Percentiles rank a stretch among this genome's conserved stretches.
Evolutionary conservation across 2,113 vertebrate genomes (phyloP).

Genomic region (Percina caprodes): DNA sequence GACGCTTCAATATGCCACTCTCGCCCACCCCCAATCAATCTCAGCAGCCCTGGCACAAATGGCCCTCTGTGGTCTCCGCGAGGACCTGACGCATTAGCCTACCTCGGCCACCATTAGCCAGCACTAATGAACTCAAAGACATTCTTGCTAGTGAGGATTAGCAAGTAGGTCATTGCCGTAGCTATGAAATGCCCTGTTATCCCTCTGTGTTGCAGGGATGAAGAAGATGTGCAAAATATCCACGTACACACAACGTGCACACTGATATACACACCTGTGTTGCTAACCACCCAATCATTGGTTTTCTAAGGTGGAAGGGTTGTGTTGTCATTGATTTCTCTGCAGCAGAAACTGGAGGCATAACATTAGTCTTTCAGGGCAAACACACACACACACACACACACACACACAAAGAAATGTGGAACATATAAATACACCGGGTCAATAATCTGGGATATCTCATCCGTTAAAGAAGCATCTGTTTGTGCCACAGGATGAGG

Average conservation of each 20-base stretch:
- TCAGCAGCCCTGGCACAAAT: slow-evolving; percentile 56
- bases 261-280: neutral
- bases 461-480: slow-evolving; percentile 59
- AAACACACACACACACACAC: neutral
- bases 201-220: neutral
- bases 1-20: slow-evolving; percentile 69
- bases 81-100: slow-evolving; percentile 55
- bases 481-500: slow-evolving; percentile 36
- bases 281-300: slow-evolving; percentile 49
- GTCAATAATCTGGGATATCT: slow-evolving; percentile 69
- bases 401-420: slow-evolving; percentile 41
- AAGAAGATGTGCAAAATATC: slow-evolving; percentile 3
- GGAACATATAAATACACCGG: slow-evolving; percentile 60
- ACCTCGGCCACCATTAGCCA: slow-evolving; percentile 48
- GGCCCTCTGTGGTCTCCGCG: slow-evolving; percentile 36
- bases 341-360: slow-evolving; percentile 74
- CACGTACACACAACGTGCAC: neutral
- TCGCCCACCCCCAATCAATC: slow-evolving; percentile 70
- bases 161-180: neutral
- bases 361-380: slow-evolving; percentile 70
- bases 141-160: slow-evolving; percentile 26
- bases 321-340: slow-evolving; percentile 76
- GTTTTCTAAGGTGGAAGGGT: slow-evolving; percentile 57
- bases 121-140: slow-evolving; percentile 37
- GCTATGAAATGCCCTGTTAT: slow-evolving; percentile 16